Base-by-base conservation (phyloP, 2,888 invertebrate genomes). In the Melangyna quadrimaculata region DNA sequence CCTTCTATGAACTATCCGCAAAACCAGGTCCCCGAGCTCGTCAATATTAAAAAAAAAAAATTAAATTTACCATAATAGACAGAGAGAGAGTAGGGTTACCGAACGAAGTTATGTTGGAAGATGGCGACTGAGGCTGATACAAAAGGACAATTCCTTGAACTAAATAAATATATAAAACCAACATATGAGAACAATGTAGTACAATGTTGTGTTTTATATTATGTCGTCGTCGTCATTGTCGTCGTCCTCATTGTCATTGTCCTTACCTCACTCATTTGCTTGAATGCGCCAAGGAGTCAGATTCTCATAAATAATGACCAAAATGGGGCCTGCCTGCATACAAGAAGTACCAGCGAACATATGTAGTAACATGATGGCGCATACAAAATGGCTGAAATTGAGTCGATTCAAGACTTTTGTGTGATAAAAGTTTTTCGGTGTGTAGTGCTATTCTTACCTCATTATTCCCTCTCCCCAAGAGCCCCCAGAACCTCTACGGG, bases 271-370 rank as follows among this genome's bases (percentile, higher is more conserved):
- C 14, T 59, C 75, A 67, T 69, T 80, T 70, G 63, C 80, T 81
- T 73, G 80, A 79, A 80, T 86, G 81, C 86, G 86, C 80, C 80
- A 86, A 86, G 81, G 73, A 86, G 73, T 35, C 63, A 73, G 75
- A 77, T 78, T 70, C 81, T 80, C 81, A 86, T 86, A 78, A 86
- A 86, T 86, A 81, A 86, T 86, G 86, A 80, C 86, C 86, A 59
- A 80, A 81, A 73, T 57, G 86, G 86, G 40, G 80, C 70, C 80
- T 80, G 80, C 70, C 80, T 80, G 69, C 72, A 69, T 61, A 43
- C 29, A 45, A 63, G 63, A 19, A 45, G 27, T 19, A 57, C 19
- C n/a, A 71, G 32, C 51, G 24, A 63, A 74, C 61, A 37, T 57
- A 51, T 70, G 51, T 45, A 32, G 45, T 37, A 57, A 29, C 27